Evolutionary conservation across 2,888 invertebrate genomes (phyloP).

Genomic region (Malacosoma neustria): DNA sequence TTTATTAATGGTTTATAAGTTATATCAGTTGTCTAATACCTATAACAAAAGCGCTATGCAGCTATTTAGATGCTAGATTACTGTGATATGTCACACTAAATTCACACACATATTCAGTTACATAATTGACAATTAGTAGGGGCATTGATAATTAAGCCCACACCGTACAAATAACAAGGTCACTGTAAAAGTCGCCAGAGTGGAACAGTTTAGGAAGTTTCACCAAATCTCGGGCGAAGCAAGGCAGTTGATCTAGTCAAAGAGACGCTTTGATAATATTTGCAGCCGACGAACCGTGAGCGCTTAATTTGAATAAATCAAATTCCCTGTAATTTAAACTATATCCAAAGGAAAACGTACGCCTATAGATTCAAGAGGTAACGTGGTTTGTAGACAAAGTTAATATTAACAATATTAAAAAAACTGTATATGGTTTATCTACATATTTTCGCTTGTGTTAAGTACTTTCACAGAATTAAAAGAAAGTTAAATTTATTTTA

Average conservation of each 20-base stretch:
- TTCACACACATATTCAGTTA: no score
- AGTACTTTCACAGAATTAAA: no score
- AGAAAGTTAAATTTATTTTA: no score
- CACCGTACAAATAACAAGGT: slow-evolving; percentile 39
- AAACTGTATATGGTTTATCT: no score
- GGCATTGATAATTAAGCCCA: slow-evolving; percentile 15
- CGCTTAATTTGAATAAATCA: slow-evolving; percentile 58
- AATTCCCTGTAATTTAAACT: slow-evolving; percentile 38
- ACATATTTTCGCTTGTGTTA: no score
- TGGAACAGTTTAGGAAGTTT: slow-evolving; percentile 50
- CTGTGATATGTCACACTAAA: no score
- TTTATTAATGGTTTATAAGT: no score
- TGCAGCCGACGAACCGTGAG: slow-evolving; percentile 38
- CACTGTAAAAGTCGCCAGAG: slow-evolving; percentile 44
- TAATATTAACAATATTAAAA: not conserved
- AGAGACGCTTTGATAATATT: slow-evolving; percentile 55
- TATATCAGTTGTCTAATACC: no score
- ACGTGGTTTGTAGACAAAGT: not conserved
- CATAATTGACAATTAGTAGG: slow-evolving; percentile 19
- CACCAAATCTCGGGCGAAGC: slow-evolving; percentile 38
- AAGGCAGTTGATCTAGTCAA: slow-evolving; percentile 39
- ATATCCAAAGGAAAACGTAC: slow-evolving; percentile 15
- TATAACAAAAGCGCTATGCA: no score
- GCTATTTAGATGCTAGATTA: no score
- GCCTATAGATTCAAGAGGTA: not conserved